A percentile compares a stretch with the other conserved stretches of the same genome.
These are phyloP conservation scores for Anser cygnoides DNA, from an alignment of 2,113 vertebrate species.

Conservation along the genomic window DNA sequence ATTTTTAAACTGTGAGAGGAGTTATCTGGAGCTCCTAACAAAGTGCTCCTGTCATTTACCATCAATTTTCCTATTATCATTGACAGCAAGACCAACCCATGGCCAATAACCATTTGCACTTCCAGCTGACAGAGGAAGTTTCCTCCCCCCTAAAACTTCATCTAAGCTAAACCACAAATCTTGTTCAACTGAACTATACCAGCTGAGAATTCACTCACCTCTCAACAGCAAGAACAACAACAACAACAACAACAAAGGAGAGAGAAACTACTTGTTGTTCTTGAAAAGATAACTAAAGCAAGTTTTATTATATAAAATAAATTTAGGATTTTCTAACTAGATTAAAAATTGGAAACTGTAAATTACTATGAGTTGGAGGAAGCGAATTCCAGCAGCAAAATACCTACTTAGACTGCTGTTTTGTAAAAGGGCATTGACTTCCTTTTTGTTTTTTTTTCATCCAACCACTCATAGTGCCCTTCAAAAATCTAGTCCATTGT, in stretches of 20 bases:
- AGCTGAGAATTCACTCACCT: neutral
- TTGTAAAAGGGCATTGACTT: neutral
- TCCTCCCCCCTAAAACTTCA: neutral
- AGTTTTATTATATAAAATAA: neutral
- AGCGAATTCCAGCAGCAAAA: neutral
- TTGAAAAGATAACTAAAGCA: neutral
- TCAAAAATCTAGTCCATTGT: neutral
- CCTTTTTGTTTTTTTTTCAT: neutral
- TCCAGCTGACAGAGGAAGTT: neutral
- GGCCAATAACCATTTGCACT: conserved; percentile 31
- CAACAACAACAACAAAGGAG: neutral
- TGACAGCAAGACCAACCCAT: conserved; percentile 21
- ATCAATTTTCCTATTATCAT: conserved; percentile 26
- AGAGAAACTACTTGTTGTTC: neutral
- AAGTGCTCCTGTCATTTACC: conserved; percentile 34
- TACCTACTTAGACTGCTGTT: neutral
- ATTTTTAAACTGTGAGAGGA: conserved; percentile 32
- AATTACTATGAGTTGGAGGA: neutral
- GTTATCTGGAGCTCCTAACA: conserved; percentile 4
- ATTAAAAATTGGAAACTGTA: neutral
- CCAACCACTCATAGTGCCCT: neutral
- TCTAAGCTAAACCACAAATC: neutral
- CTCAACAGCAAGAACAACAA: neutral
- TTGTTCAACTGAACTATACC: neutral
- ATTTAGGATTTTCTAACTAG: neutral